phyloP scores from a whole-genome alignment of 2,888 invertebrate genomes.

The Tachina lurida region DNA sequence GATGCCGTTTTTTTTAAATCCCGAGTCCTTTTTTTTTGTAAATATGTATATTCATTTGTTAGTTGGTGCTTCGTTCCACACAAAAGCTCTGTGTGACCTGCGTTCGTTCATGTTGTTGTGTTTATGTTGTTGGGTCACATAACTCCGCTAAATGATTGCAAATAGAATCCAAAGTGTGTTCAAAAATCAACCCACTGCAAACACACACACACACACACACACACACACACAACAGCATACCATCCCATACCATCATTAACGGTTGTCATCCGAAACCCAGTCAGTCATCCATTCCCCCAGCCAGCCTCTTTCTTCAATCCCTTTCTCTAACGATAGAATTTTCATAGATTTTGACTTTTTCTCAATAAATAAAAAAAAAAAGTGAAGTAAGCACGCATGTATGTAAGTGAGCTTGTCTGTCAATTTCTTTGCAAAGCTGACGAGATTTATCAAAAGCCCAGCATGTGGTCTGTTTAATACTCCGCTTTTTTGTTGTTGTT shows the following conservation, averaged over 20 bases:
- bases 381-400: slow-evolving; percentile 44
- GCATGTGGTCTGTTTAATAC: slow-evolving; percentile 69
- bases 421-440: slow-evolving; percentile 58
- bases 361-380: neutral
- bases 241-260: slow-evolving; percentile 10
- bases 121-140: slow-evolving; percentile 47
- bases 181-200: slow-evolving; percentile 42
- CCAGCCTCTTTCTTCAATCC: neutral
- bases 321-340: slow-evolving; percentile 28
- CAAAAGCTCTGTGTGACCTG: slow-evolving; percentile 58
- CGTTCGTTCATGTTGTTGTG: slow-evolving; percentile 54
- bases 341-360: slow-evolving; percentile 66
- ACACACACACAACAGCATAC: neutral
- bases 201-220: neutral
- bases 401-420: slow-evolving; percentile 38
- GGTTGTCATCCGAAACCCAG: slow-evolving; percentile 36
- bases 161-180: slow-evolving; percentile 28
- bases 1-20: slow-evolving; percentile 41
- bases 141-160: neutral
- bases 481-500: slow-evolving; percentile 10
- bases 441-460: slow-evolving; percentile 67
- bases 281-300: slow-evolving; percentile 4
- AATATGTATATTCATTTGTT: neutral
- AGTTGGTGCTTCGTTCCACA: neutral
- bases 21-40: neutral